Percentiles rank a stretch among this genome's conserved stretches.
Conservation (phyloP, 2,888 invertebrate species). For the Pollenia labialis region DNA sequence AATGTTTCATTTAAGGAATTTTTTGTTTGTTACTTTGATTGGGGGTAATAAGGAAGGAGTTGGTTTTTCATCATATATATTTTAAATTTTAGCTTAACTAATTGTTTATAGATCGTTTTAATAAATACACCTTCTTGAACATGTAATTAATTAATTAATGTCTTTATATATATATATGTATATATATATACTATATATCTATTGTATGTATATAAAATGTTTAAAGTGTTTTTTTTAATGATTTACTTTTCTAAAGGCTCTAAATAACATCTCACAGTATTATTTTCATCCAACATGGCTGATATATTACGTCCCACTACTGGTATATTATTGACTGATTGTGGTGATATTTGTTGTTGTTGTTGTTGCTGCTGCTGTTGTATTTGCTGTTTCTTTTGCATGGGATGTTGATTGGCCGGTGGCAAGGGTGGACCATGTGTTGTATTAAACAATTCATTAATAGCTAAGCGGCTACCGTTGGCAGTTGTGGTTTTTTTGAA, state of each 20-base stretch:
- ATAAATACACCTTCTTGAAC: slow-evolving; percentile 71
- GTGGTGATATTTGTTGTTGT: slow-evolving; percentile 77
- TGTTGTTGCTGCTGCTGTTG: slow-evolving; percentile 61
- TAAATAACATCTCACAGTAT: slow-evolving; percentile 93
- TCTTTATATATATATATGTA: slow-evolving; percentile 50
- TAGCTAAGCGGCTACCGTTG: slow-evolving; percentile 81
- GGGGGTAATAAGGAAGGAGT: slow-evolving; percentile 64
- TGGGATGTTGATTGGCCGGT: slow-evolving; percentile 82
- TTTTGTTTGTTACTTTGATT: slow-evolving; percentile 67
- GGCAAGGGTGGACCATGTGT: slow-evolving; percentile 80
- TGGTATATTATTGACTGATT: slow-evolving; percentile 75
- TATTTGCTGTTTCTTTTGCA: slow-evolving; percentile 79
- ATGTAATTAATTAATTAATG: slow-evolving; percentile 62
- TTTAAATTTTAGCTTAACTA: slow-evolving; percentile 65
- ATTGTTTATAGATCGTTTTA: slow-evolving; percentile 32
- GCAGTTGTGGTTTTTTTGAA: slow-evolving; percentile 80
- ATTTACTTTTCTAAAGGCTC: slow-evolving; percentile 86
- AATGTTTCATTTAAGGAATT: slow-evolving; percentile 66
- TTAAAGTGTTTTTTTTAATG: slow-evolving; percentile 39
- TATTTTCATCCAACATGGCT: slow-evolving; percentile 93
- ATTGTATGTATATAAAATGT: slow-evolving; percentile 59
- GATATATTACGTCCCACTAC: slow-evolving; percentile 83
- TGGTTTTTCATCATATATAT: slow-evolving; percentile 56
- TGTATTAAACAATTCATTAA: slow-evolving; percentile 79
- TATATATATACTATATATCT: slow-evolving; percentile 23